phyloP scores from a whole-genome alignment of 1,140 invertebrate species.

The Aphaenogaster floridana region DNA sequence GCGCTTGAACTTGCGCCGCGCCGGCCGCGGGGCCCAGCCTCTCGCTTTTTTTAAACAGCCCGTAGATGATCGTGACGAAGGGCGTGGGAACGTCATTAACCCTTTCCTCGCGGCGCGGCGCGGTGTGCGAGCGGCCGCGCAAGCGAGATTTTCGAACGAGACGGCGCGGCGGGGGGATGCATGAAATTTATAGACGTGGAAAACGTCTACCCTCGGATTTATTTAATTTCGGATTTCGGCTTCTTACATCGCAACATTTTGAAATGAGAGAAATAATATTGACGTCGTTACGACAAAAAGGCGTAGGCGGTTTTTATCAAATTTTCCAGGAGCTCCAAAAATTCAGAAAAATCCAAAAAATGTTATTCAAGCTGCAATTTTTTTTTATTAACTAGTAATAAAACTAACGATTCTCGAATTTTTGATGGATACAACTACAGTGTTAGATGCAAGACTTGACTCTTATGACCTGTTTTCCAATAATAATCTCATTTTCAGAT shows the following conservation, averaged over 20 bases:
- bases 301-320: too few species aligned
- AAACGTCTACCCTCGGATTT: constrained; percentile 20
- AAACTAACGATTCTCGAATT: too few species aligned
- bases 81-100: constrained; percentile 57
- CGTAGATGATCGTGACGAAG: constrained; percentile 42
- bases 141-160: constrained; percentile 29
- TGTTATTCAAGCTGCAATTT: too few species aligned
- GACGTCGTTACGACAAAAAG: background rate
- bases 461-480: too few species aligned
- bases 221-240: constrained; percentile 23
- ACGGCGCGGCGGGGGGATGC: background rate
- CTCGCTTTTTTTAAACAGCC: constrained; percentile 17
- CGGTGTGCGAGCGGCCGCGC: background rate
- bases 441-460: too few species aligned
- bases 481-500: too few species aligned
- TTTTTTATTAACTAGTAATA: too few species aligned
- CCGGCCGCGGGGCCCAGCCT: constrained; percentile 11
- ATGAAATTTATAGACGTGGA: constrained; percentile 26
- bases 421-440: too few species aligned
- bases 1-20: constrained; percentile 10
- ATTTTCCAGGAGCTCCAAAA: too few species aligned
- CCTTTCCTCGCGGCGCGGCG: constrained; percentile 36
- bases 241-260: background rate
- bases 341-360: too few species aligned
- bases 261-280: background rate